Percentiles rank a stretch among this genome's conserved stretches.
phyloP scores from a whole-genome alignment of 2,797 vertebrate genomes.

The Sebastes goodei region DNA sequence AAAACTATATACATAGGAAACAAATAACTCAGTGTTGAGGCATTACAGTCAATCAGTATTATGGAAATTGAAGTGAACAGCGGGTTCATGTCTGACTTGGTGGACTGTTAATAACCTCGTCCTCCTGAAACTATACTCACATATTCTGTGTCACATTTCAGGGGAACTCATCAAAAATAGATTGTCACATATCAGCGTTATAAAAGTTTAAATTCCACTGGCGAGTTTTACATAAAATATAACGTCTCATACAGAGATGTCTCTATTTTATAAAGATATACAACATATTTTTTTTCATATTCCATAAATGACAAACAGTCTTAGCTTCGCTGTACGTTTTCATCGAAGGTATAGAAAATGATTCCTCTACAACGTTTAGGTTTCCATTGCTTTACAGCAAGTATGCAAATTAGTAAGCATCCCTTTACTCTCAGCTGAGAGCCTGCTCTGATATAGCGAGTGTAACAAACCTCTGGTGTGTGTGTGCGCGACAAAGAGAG shows the following conservation, averaged over 20 bases:
- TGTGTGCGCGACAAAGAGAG: not conserved
- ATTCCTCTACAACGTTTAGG: not conserved
- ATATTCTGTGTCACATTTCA: conserved; percentile 1
- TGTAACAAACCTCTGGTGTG: not conserved
- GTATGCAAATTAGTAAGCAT: not conserved
- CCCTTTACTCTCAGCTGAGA: not conserved
- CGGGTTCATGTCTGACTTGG: not conserved
- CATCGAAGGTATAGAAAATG: not conserved
- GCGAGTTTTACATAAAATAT: conserved; percentile 4
- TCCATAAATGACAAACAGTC: not conserved
- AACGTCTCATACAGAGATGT: not conserved
- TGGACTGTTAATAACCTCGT: not conserved
- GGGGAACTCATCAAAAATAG: conserved; percentile 18
- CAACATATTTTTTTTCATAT: not conserved
- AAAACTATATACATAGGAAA: not conserved
- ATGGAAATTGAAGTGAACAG: not conserved
- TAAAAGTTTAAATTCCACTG: conserved; percentile 20
- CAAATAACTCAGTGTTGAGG: not conserved
- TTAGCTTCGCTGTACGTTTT: not conserved
- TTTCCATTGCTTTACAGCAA: not conserved
- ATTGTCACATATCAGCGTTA: not conserved
- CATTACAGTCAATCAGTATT: not conserved
- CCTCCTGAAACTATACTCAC: not conserved
- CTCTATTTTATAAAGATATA: not conserved
- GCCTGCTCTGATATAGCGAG: not conserved